phyloP scores from a whole-genome alignment of 2,797 vertebrate species.

The Rhinoraja longicauda region DNA sequence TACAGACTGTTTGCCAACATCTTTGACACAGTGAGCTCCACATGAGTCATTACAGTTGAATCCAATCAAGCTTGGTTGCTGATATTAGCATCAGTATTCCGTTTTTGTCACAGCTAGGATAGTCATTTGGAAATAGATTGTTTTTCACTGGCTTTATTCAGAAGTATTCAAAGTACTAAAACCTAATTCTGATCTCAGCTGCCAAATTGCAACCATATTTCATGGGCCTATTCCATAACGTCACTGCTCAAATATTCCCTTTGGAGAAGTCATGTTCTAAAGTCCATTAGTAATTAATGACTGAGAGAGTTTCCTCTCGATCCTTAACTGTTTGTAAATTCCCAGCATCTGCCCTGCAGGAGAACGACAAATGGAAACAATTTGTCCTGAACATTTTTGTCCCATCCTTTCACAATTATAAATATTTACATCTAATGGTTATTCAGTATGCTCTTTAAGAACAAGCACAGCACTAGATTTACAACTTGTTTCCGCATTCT shows the following conservation, averaged over 20 bases:
- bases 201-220: not conserved
- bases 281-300: not conserved
- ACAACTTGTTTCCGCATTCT: not conserved
- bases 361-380: not conserved
- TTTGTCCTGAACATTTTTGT: not conserved
- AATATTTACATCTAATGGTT: not conserved
- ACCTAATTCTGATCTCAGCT: not conserved
- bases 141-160: not conserved
- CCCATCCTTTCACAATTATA: not conserved
- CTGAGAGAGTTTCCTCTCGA: not conserved
- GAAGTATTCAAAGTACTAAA: not conserved
- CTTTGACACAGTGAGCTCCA: not conserved
- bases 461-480: not conserved
- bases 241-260: not conserved
- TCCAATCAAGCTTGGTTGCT: not conserved
- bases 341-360: not conserved
- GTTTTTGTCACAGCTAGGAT: not conserved
- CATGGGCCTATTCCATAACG: not conserved
- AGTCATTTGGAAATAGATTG: not conserved
- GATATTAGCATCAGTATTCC: not conserved
- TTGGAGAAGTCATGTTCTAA: not conserved
- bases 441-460: not conserved
- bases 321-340: not conserved
- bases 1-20: not conserved
- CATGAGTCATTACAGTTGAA: not conserved